Evolutionary conservation across 2,888 invertebrate genomes (phyloP).

Genomic region (Esperia sulphurella): DNA sequence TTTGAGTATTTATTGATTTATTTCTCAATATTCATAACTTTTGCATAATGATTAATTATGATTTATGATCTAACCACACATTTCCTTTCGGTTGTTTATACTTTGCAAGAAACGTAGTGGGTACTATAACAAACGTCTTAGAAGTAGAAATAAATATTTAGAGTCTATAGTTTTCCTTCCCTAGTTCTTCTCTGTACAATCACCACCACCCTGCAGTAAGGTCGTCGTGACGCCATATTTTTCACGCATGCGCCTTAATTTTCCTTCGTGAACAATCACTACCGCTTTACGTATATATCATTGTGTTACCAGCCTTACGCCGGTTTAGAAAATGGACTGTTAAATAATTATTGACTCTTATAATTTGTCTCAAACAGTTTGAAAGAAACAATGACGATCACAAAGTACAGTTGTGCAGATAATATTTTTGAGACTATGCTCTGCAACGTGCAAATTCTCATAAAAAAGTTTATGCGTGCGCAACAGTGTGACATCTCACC

Average conservation of each 20-base stretch:
- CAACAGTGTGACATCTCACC: conserved; percentile 31
- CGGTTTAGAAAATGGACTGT: background rate
- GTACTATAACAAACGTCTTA: too few species aligned
- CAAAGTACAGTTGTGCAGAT: background rate
- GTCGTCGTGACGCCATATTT: conserved; percentile 61
- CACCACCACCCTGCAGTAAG: conserved; percentile 60
- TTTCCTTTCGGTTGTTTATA: too few species aligned
- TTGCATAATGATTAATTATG: too few species aligned
- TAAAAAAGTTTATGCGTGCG: conserved; percentile 32
- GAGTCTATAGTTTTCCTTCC: too few species aligned
- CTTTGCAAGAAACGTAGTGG: too few species aligned
- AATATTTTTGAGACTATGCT: background rate
- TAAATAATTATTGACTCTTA: background rate
- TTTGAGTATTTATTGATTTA: too few species aligned
- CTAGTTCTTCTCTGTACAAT: conserved; percentile 41
- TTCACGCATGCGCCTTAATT: conserved; percentile 65
- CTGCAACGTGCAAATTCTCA: too few species aligned
- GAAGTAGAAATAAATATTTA: too few species aligned
- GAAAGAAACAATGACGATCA: too few species aligned
- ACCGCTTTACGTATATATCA: conserved; percentile 37
- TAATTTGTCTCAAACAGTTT: background rate
- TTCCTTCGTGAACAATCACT: conserved; percentile 59
- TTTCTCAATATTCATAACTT: too few species aligned
- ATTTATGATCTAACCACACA: too few species aligned
- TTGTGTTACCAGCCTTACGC: conserved; percentile 12